Conservation (phyloP, 1,140 invertebrate genomes). For the Lordiphosa mommai region DNA sequence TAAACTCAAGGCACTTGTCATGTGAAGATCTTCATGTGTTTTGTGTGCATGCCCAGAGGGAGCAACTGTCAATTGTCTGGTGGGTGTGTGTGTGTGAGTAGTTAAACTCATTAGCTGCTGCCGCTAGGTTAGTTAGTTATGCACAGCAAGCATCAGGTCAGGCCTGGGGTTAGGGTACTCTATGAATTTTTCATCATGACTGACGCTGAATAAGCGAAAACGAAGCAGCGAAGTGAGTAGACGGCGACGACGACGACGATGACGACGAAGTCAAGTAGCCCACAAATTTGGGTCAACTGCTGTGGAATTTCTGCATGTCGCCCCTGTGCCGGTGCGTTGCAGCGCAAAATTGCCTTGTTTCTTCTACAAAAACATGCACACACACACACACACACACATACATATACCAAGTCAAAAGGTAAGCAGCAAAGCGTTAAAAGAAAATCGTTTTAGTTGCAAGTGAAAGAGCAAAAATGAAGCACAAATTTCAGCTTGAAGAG, state of each 20-base stretch:
- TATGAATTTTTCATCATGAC: constrained; percentile 64
- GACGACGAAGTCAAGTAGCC: constrained; percentile 53
- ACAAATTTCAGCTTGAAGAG: no score
- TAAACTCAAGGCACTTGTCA: constrained; percentile 8
- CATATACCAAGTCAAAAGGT: constrained; percentile 40
- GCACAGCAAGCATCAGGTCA: constrained; percentile 32
- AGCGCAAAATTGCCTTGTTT: constrained; percentile 68
- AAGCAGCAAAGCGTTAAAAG: constrained; percentile 54
- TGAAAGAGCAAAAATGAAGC: constrained; percentile 38
- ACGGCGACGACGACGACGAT: not conserved
- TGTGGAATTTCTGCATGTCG: constrained; percentile 29
- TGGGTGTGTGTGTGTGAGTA: constrained; percentile 49
- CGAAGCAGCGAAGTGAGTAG: not conserved
- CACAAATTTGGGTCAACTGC: constrained; percentile 68
- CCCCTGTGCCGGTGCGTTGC: constrained; percentile 39
- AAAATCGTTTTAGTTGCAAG: constrained; percentile 70
- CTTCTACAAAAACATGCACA: constrained; percentile 16
- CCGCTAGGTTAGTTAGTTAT: constrained; percentile 60
- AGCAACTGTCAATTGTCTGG: constrained; percentile 56
- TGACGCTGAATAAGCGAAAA: not conserved
- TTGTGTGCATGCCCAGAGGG: constrained; percentile 20
- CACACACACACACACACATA: constrained; percentile 17
- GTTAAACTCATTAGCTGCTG: constrained; percentile 73
- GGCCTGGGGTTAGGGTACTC: constrained; percentile 27
- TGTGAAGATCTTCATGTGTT: not conserved